Evolutionary conservation across 2,113 vertebrate species (phyloP).

Genomic region (Propithecus coquereli): DNA sequence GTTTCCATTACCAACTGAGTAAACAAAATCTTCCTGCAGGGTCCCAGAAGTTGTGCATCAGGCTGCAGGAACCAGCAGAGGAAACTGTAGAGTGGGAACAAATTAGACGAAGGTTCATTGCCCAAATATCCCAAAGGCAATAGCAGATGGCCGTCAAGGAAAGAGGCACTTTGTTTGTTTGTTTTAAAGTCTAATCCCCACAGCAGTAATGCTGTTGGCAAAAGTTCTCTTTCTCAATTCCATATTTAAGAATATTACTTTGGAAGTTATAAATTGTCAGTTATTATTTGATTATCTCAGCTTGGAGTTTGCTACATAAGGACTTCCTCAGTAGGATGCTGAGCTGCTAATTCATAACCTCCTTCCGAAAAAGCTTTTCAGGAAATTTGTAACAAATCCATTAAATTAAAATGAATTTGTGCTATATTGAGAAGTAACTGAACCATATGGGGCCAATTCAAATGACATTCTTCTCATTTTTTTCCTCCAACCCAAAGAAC

Average conservation of each 20-base stretch:
- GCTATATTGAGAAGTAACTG: constrained; percentile 59
- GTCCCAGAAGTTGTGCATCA: neutral
- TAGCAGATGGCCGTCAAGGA: neutral
- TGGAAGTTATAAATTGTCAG: constrained; percentile 58
- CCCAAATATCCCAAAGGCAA: neutral
- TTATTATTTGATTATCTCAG: constrained; percentile 56
- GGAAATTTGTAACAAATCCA: constrained; percentile 68
- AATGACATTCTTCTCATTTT: constrained; percentile 9
- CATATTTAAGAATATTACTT: constrained; percentile 52
- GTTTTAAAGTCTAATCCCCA: constrained; percentile 32
- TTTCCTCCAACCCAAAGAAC: constrained; percentile 20
- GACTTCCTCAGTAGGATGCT: constrained; percentile 33
- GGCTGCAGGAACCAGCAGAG: neutral
- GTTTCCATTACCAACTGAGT: neutral
- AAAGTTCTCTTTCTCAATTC: constrained; percentile 38
- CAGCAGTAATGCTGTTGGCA: neutral
- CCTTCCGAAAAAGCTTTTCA: constrained; percentile 62
- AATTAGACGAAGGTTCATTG: neutral
- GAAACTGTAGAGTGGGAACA: neutral
- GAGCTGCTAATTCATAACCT: constrained; percentile 62
- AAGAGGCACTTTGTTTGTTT: neutral
- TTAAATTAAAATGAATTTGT: constrained; percentile 70
- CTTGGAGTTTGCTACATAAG: constrained; percentile 49
- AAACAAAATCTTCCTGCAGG: neutral
- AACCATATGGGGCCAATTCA: neutral